These are phyloP conservation scores for Eurystomus gularis DNA, from an alignment of 2,113 vertebrate genomes.

Conservation along the genomic window DNA sequence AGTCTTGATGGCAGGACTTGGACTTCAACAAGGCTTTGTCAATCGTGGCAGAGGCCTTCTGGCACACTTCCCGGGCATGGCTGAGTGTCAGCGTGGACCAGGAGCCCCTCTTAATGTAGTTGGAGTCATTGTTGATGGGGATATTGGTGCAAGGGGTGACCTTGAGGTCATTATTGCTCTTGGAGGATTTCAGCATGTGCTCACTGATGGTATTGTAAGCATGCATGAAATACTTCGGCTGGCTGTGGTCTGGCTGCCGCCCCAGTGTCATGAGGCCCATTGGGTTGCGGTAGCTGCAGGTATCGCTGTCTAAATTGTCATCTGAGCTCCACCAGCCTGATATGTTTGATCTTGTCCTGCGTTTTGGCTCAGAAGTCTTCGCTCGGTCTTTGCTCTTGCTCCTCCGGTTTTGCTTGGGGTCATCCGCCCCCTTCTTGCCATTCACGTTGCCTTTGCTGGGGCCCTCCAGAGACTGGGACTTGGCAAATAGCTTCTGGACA, in stretches of 20 bases:
- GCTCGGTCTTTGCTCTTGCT: conserved; percentile 96
- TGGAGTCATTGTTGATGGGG: conserved; percentile 79
- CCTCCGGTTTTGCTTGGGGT: conserved; percentile 86
- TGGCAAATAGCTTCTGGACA: conserved; percentile 92
- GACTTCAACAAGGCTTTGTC: conserved; percentile 96
- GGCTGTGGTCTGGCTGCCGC: conserved; percentile 80
- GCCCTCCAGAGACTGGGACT: conserved; percentile 88
- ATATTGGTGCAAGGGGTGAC: conserved; percentile 77
- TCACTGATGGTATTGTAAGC: conserved; percentile 96
- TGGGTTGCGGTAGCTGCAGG: conserved; percentile 89
- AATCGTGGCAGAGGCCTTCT: conserved; percentile 93
- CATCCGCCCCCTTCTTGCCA: conserved; percentile 83
- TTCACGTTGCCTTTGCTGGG: conserved; percentile 87
- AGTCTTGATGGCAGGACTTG: conserved; percentile 95
- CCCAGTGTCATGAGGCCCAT: conserved; percentile 93
- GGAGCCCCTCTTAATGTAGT: conserved; percentile 91
- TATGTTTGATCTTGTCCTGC: conserved; percentile 93
- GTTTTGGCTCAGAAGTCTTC: conserved; percentile 89
- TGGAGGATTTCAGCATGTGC: conserved; percentile 92
- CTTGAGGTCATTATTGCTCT: conserved; percentile 86
- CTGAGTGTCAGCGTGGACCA: conserved; percentile 96
- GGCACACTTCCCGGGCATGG: conserved; percentile 89
- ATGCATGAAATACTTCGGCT: conserved; percentile 89
- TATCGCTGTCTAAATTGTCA: conserved; percentile 86
- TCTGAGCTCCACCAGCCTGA: conserved; percentile 98